These are phyloP conservation scores for Rhinella marina DNA, from an alignment of 2,797 vertebrate species.

Conservation along the genomic window DNA sequence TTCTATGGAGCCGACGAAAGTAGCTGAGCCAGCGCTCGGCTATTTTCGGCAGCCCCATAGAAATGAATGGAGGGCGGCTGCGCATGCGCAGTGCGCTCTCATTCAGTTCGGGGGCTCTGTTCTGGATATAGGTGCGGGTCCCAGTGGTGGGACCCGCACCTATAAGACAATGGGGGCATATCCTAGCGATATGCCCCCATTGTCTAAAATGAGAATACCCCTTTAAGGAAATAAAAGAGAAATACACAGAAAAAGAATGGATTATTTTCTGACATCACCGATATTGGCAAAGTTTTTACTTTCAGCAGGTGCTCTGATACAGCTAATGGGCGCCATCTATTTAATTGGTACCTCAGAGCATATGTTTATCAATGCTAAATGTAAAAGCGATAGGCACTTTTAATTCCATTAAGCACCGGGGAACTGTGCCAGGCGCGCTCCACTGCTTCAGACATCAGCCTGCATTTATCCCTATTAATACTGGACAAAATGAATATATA, in stretches of 20 bases:
- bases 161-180: too few relatives aligned
- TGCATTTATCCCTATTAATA: not conserved
- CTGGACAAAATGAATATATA: not conserved
- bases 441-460: not conserved
- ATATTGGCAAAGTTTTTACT: not conserved
- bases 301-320: not conserved
- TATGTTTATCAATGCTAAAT: constrained; percentile 24
- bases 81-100: too few relatives aligned
- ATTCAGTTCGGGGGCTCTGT: too few relatives aligned
- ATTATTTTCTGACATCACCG: not conserved
- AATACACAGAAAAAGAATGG: not conserved
- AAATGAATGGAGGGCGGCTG: too few relatives aligned
- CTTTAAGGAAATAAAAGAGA: constrained; percentile 20
- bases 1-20: too few relatives aligned
- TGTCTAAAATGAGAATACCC: too few relatives aligned
- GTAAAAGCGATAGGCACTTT: not conserved
- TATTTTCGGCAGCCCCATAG: too few relatives aligned
- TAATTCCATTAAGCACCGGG: constrained; percentile 27
- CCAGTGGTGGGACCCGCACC: too few relatives aligned
- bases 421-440: not conserved
- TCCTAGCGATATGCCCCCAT: too few relatives aligned
- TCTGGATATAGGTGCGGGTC: too few relatives aligned
- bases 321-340: constrained; percentile 8
- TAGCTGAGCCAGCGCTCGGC: too few relatives aligned
- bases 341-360: not conserved